Conservation (phyloP, 1,140 invertebrate genomes). For the Platorchestia sp. region DNA sequence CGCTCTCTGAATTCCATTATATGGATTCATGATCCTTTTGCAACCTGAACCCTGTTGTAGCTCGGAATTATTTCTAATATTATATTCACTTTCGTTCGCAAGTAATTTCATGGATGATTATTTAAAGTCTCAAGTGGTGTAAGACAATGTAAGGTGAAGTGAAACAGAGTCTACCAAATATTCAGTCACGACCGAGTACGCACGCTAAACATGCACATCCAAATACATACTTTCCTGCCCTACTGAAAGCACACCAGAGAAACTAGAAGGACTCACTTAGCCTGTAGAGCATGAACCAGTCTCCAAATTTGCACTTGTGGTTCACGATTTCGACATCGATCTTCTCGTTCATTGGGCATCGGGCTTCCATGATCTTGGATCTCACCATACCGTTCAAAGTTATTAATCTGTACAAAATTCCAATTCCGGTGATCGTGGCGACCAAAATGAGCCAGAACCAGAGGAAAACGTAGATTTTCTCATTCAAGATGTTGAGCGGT, state of each 20-base stretch:
- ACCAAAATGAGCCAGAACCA: conserved; percentile 85
- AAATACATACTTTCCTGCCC: not conserved
- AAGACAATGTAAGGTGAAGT: no score
- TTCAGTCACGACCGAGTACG: no score
- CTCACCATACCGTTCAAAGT: conserved; percentile 68
- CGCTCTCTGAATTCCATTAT: no score
- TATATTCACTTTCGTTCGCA: no score
- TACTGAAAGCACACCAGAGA: conserved; percentile 26
- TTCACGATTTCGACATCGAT: conserved; percentile 60
- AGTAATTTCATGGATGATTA: no score
- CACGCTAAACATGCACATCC: no score
- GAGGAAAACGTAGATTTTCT: conserved; percentile 94
- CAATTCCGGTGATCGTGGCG: conserved; percentile 68
- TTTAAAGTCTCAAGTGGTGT: no score
- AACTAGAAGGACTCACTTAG: conserved; percentile 60
- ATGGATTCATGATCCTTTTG: no score
- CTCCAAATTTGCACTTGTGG: conserved; percentile 67
- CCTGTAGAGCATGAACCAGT: conserved; percentile 70
- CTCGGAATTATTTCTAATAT: no score
- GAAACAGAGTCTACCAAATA: no score
- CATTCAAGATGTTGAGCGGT: conserved; percentile 92
- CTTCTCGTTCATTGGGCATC: conserved; percentile 61
- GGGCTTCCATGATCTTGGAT: conserved; percentile 63
- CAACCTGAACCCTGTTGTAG: no score
- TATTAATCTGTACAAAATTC: conserved; percentile 69